These are phyloP conservation scores for Tarsius wallacei DNA, from an alignment of 2,797 vertebrate genomes.

Conservation along the genomic window DNA sequence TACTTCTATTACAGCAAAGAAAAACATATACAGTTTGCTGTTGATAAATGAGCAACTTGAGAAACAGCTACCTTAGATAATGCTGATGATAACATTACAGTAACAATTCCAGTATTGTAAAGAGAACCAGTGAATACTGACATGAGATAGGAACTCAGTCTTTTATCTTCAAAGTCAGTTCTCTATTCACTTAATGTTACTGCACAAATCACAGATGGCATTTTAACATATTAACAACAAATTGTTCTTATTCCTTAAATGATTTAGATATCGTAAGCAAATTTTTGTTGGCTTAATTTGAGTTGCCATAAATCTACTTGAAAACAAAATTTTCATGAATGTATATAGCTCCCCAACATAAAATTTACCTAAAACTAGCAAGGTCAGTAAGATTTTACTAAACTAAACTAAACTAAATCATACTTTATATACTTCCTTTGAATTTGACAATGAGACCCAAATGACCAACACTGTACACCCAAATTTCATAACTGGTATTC, in stretches of 20 bases:
- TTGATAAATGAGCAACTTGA: constrained; percentile 12
- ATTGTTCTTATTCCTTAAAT: constrained; percentile 29
- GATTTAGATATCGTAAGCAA: constrained; percentile 17
- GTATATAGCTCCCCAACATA: background rate
- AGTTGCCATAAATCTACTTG: constrained; percentile 2
- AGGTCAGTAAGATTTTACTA: background rate
- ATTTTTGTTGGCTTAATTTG: background rate
- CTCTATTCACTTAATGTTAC: background rate
- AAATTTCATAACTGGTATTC: constrained; percentile 1
- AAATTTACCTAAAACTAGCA: constrained; percentile 52
- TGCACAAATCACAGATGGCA: background rate
- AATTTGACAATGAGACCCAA: constrained; percentile 31
- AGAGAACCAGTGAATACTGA: background rate
- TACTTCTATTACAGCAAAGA: background rate
- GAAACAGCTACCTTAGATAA: background rate
- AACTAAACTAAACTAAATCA: constrained; percentile 43
- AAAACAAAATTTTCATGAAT: constrained; percentile 65
- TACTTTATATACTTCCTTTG: background rate
- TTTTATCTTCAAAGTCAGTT: background rate
- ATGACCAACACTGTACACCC: background rate
- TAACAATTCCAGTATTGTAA: background rate
- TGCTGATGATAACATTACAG: background rate
- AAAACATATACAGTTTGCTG: constrained; percentile 1
- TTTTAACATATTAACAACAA: constrained; percentile 28
- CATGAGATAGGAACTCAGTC: background rate